These are phyloP conservation scores for Coelopa frigida DNA, from an alignment of 1,140 invertebrate species.

Conservation along the genomic window DNA sequence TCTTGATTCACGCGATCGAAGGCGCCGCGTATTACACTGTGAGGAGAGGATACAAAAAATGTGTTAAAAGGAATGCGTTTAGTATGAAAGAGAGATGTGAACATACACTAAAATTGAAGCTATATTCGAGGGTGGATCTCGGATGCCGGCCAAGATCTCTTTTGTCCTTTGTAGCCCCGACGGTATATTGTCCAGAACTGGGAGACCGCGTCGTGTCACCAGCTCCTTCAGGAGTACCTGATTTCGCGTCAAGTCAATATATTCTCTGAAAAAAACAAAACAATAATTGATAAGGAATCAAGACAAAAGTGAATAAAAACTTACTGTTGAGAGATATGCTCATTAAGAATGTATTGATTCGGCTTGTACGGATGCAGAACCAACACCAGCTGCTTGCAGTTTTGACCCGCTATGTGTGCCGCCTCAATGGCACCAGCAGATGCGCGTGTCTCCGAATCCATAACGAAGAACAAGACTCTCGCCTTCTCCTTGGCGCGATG, in stretches of 20 bases:
- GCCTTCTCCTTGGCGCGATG: constrained; percentile 88
- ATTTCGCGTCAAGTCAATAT: constrained; percentile 55
- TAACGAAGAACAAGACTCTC: constrained; percentile 84
- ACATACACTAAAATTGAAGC: constrained; percentile 43
- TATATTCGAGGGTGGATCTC: constrained; percentile 42
- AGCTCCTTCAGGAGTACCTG: constrained; percentile 56
- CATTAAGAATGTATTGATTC: constrained; percentile 71
- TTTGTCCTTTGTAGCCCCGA: constrained; percentile 56
- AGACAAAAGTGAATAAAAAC: no score
- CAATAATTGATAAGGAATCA: constrained; percentile 2
- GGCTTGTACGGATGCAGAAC: constrained; percentile 77
- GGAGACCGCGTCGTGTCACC: constrained; percentile 56
- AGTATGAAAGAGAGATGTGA: neutral
- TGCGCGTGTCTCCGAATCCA: constrained; percentile 89
- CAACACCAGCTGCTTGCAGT: constrained; percentile 72
- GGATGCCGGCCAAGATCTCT: constrained; percentile 48
- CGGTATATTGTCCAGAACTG: constrained; percentile 55
- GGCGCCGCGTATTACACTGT: constrained; percentile 40
- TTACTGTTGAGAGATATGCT: constrained; percentile 71
- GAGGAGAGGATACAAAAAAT: neutral
- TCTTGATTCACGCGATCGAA: constrained; percentile 42
- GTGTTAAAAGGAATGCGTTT: no score
- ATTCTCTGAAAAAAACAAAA: constrained; percentile 50
- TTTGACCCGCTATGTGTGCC: constrained; percentile 72
- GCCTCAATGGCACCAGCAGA: constrained; percentile 90